These are phyloP conservation scores for Diarsia brunnea DNA, from an alignment of 2,888 invertebrate genomes.

Conservation along the genomic window DNA sequence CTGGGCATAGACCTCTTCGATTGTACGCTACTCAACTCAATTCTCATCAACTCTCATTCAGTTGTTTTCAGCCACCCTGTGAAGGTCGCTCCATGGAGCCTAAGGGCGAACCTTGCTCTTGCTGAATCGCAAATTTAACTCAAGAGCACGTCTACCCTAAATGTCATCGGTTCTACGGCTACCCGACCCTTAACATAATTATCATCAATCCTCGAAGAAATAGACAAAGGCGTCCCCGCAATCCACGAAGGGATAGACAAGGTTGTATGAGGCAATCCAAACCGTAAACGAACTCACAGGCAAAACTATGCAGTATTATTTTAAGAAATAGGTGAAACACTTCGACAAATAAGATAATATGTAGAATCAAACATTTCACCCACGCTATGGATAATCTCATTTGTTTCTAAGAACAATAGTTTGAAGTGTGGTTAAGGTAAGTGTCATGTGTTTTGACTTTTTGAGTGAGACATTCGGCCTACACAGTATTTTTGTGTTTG, in stretches of 20 bases:
- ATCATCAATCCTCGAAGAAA: neutral
- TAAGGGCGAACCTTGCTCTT: neutral
- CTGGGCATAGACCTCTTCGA: neutral
- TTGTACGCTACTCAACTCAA: neutral
- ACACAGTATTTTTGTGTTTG: slow-evolving; percentile 49
- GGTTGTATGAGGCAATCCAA: neutral
- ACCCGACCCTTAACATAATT: too few relatives aligned
- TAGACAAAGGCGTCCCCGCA: too few relatives aligned
- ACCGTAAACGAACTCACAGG: neutral
- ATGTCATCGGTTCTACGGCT: neutral
- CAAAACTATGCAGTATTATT: slow-evolving; percentile 32
- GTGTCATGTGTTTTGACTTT: slow-evolving; percentile 40
- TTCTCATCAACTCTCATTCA: neutral
- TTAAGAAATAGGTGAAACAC: slow-evolving; percentile 61
- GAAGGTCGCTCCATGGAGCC: neutral
- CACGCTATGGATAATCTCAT: slow-evolving; percentile 68
- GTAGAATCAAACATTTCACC: slow-evolving; percentile 66
- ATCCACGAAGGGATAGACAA: neutral
- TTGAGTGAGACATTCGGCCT: slow-evolving; percentile 55
- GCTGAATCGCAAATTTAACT: neutral
- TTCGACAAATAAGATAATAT: slow-evolving; percentile 74
- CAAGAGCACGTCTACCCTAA: neutral
- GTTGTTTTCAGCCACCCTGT: neutral
- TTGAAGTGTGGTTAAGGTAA: slow-evolving; percentile 49
- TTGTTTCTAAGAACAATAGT: slow-evolving; percentile 59